Base-by-base conservation (phyloP, 1,140 invertebrate genomes). In the Drosophila micromelanica region DNA sequence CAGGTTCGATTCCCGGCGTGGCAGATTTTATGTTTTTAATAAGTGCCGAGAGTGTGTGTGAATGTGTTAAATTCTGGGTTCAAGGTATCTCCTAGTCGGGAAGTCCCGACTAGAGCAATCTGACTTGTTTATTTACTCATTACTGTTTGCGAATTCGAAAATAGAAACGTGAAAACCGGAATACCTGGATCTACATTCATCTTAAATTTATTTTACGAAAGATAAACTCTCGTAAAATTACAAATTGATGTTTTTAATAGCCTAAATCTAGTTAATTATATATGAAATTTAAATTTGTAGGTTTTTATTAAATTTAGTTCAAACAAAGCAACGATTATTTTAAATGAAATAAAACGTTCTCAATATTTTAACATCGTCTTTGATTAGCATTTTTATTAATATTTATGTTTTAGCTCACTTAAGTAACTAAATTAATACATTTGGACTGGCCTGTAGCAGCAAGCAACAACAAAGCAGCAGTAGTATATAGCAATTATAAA, bases 351-450 rank as follows among this genome's bases (percentile, higher is more conserved):
- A 51, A 51, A 51, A 20, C 45, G 5, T 27, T 30, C 23, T 42
- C 5, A 43, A 32, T 12, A 6, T 43, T 27, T 43, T 12, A 30
- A 6, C 23, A 12, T 20, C 4, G 6, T 35, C 59, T 76, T 64
- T 78, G 74, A 76, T 82, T 78, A 76, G 70, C 77, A 74, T 74
- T 71, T 61, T 60, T 46, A 75, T 68, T 72, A 71, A 65, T 35
- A 43, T 55, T 62, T 17, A 74, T 59, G 42, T 74, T 67, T 42
- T 55, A 49, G 63, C 46, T 80, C 35, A 62, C 70, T 75, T 76
- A 60, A 40, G 61, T 62, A 35, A 61, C 82, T 76, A 82, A 82
- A 82, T 87, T 87, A 87, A 87, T 87, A 87, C 81, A 85, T 85
- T 76, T 59, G 61, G 73, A 46, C 59, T 62, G 69, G 59, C 52